A percentile compares a stretch with the other conserved stretches of the same genome.
These are phyloP conservation scores for Castor canadensis DNA, from an alignment of 2,113 vertebrate species.

Conservation along the genomic window DNA sequence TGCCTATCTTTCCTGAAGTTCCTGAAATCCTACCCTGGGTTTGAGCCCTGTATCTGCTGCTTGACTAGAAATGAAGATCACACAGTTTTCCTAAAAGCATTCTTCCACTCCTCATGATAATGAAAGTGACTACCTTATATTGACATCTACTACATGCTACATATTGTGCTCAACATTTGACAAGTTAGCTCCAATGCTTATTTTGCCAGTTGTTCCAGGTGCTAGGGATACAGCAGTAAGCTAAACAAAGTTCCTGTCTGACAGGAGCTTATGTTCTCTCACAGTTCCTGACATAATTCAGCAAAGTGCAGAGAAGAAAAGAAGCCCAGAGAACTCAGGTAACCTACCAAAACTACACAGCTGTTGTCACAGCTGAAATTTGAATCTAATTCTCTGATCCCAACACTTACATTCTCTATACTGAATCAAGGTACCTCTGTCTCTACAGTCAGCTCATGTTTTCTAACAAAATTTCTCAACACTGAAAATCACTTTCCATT, in stretches of 20 bases:
- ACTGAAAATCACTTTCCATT: slow-evolving; percentile 14
- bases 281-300: not conserved
- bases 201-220: not conserved
- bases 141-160: not conserved
- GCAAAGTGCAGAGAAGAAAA: not conserved
- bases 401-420: not conserved
- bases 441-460: not conserved
- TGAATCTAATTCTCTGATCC: not conserved
- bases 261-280: slow-evolving; percentile 1
- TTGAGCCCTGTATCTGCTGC: not conserved
- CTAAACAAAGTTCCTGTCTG: not conserved
- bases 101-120: slow-evolving; percentile 2
- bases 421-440: slow-evolving; percentile 8
- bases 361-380: not conserved
- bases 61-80: not conserved
- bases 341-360: not conserved
- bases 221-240: no score
- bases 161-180: not conserved
- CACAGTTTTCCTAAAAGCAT: slow-evolving; percentile 3
- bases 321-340: not conserved
- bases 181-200: not conserved
- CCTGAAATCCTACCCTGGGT: not conserved
- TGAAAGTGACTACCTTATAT: slow-evolving; percentile 1
- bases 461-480: slow-evolving; percentile 41
- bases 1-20: slow-evolving; percentile 16